These are phyloP conservation scores for Nephrotoma flavescens DNA, from an alignment of 2,888 invertebrate species.

Conservation along the genomic window DNA sequence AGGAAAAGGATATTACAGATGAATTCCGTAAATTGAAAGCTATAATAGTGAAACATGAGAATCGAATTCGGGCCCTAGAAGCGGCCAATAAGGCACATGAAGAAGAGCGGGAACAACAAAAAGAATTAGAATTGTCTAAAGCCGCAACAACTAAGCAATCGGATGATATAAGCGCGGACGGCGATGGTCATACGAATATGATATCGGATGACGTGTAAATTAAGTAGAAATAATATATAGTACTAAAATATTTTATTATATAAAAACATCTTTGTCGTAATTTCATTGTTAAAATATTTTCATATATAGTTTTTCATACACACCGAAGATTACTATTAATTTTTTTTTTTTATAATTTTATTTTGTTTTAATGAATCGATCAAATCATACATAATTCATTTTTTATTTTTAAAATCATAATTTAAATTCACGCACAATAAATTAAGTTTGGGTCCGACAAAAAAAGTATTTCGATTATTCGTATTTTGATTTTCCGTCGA, in stretches of 20 bases:
- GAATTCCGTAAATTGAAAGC: constrained; percentile 85
- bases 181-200: not conserved
- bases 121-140: constrained; percentile 13
- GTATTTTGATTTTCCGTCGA: not conserved
- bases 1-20: constrained; percentile 56
- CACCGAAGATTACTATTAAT: not conserved
- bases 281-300: not conserved
- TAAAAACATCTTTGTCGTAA: not conserved
- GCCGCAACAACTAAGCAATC: not conserved
- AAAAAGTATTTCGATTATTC: not conserved
- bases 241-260: not conserved
- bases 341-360: not conserved
- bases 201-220: not conserved
- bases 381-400: not conserved
- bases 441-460: not conserved
- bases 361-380: not conserved
- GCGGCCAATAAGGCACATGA: constrained; percentile 25
- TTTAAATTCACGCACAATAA: not conserved
- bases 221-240: not conserved
- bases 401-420: not conserved
- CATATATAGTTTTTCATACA: not conserved
- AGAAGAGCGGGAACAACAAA: constrained; percentile 21
- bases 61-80: constrained; percentile 35
- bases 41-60: constrained; percentile 90
- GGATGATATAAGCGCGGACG: not conserved